Conservation (phyloP, 92 coral and sea anemone species). For the Actinostola sp. region DNA sequence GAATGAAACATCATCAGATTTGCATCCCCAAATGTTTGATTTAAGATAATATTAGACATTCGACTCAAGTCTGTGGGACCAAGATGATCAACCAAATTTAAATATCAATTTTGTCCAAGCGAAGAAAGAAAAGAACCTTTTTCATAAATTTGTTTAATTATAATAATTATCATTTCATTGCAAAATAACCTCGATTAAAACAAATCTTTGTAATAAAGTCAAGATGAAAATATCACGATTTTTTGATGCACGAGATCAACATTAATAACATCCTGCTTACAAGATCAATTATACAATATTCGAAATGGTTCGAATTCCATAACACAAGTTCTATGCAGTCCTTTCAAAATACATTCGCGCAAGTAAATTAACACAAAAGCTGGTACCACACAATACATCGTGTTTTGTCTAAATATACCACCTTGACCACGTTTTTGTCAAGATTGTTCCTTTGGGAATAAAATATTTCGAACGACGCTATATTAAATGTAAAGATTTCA, state of each 20-base stretch:
- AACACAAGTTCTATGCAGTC: neutral
- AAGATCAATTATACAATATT: neutral
- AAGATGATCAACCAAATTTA: too few species aligned
- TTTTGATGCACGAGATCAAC: neutral
- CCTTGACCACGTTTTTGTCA: slow-evolving; percentile 24
- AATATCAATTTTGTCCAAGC: too few species aligned
- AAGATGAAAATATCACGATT: too few species aligned
- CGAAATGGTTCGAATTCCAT: slow-evolving; percentile 12
- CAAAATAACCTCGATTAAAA: too few species aligned
- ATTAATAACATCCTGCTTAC: neutral
- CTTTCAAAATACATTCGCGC: neutral
- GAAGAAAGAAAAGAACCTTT: too few species aligned
- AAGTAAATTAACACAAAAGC: neutral
- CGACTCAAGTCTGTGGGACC: too few species aligned
- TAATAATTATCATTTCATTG: too few species aligned
- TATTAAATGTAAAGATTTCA: neutral
- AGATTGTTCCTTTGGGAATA: slow-evolving; percentile 4
- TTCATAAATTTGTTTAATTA: too few species aligned
- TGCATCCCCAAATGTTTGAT: too few species aligned
- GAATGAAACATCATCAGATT: too few species aligned
- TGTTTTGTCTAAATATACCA: slow-evolving; percentile 26
- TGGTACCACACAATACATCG: neutral
- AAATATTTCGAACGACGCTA: neutral
- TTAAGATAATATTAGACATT: too few species aligned
- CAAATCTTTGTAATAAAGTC: too few species aligned